Base-by-base conservation (phyloP, 2,888 invertebrate species). In the Cacoxenus indagator region DNA sequence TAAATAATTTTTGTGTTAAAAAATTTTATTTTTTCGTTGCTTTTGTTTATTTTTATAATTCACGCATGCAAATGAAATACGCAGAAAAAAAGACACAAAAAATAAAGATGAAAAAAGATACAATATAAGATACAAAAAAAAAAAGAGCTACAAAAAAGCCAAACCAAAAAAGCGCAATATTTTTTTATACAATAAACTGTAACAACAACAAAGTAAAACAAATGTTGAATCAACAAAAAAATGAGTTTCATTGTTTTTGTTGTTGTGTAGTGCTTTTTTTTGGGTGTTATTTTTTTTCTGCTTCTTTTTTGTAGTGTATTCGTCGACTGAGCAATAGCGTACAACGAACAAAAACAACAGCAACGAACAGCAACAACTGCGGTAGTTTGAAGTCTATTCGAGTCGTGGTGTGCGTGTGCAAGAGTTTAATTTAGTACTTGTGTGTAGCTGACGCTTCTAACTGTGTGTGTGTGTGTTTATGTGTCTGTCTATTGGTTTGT, bases 291-390 rank as follows among this genome's bases (percentile, higher is more conserved):
- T 27, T 11, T 57, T 8, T 54, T 24, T 54, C 26, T 54, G n/a
- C n/a, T 46, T 6, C 29, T 11, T 24, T 24, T 57, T 17, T 57
- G 8, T 57, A 17, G n/a, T 9, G 27, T 57, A 26, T 19, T 43
- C 31, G 43, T 45, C 68, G 61, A 68, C 61, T 62, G 67, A 67
- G 51, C 69, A 67, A 27, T 14, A 29, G n/a, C n/a, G n/a, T n/a
- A n/a, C n/a, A n/a, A n/a, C 14, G 8, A 37, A 37, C 37, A 31
- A 31, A 31, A 31, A 31, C 31, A 37, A 37, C 1, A 37, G 70
- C 67, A 73, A 67, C 75, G 73, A 77, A 71, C 67, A 73, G 68
- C 75, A 74, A 77, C 74, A 73, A 74, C 73, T 74, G 74, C 71
- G 71, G 71, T 68, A 74, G 73, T 74, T 37, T 72, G 72, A 66